A percentile compares a stretch with the other conserved stretches of the same genome.
These are phyloP conservation scores for Drosophila nigrodunni DNA, from an alignment of 1,140 invertebrate species.

Conservation along the genomic window DNA sequence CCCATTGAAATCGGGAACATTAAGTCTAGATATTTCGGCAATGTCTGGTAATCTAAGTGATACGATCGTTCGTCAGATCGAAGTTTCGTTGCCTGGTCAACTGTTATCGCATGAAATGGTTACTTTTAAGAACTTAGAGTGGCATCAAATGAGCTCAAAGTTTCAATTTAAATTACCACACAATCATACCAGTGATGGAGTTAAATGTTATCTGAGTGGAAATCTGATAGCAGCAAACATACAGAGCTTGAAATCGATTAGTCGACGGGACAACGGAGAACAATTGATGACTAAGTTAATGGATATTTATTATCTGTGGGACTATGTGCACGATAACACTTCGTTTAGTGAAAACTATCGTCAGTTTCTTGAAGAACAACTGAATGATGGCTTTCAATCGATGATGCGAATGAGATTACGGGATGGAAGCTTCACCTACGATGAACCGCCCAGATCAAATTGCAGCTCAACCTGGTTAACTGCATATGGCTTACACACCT, in stretches of 20 bases:
- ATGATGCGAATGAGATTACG: slow-evolving; percentile 11
- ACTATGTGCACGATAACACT: neutral
- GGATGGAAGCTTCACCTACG: slow-evolving; percentile 25
- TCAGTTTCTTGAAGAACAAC: neutral
- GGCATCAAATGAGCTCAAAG: neutral
- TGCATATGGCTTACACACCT: slow-evolving; percentile 7
- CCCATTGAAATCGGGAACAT: neutral
- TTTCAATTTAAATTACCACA: neutral
- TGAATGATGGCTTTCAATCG: slow-evolving; percentile 34
- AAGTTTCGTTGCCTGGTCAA: neutral
- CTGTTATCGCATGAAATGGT: neutral
- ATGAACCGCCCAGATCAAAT: neutral
- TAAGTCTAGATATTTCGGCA: neutral
- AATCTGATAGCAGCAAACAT: neutral
- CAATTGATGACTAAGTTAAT: slow-evolving; percentile 44
- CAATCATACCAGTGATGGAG: neutral
- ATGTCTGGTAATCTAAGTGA: neutral
- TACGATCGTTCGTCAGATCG: neutral
- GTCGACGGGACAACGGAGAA: slow-evolving; percentile 26
- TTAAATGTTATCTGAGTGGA: slow-evolving; percentile 17
- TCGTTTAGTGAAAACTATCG: neutral
- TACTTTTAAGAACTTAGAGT: neutral
- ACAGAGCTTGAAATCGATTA: neutral
- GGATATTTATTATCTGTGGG: slow-evolving; percentile 11
- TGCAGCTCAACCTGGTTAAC: slow-evolving; percentile 47